Base-by-base conservation (phyloP, 1,140 invertebrate species). In the Drosophila quadrilineata region DNA sequence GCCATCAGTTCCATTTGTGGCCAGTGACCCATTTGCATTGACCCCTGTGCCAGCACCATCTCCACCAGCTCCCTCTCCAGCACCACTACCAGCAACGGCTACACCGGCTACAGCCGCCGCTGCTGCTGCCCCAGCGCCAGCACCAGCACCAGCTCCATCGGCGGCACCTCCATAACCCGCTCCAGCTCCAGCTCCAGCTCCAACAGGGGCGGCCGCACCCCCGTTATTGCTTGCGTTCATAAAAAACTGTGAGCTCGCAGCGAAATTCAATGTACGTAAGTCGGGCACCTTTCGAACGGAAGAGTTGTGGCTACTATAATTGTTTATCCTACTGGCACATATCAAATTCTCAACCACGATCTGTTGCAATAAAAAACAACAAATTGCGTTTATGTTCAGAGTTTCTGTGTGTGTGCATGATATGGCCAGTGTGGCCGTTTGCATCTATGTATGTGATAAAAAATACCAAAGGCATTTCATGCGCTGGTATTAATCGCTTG, bases 201-300 rank as follows among this genome's bases (percentile, higher is more conserved):
- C 60, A 8, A 40, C 68, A 21, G 29, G 54, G 54, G 43, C 58
- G n/a, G 49, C 65, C 33, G 52, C 72, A 38, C 65, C 75, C 31
- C 74, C 74, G 65, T 67, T 67, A 35, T 22, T 70, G 43, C 58
- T 75, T 29, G 66, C 60, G 67, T 70, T 80, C 75, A 80, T 79
- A 60, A 40, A 66, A 59, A 52, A 46, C 45, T 36, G 49, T 59
- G 4, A 19, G 14, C 28, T 58, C 10, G 19, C 26, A 22, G 9
- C 33, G 1, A 17, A 6, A 12, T 6, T 28, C 43, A 21, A 14
- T 40, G 16, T 28, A 16, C 6, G 12, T 38, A 6, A 24, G 16
- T 38, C 16, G 36, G 38, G 21, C 29, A 22, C 6, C 45, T 33
- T 24, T 0, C 17, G 38, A 14, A 12, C 38, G 17, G 40, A 41